Conservation (phyloP, 2,888 invertebrate genomes). For the Caenorhabditis macrosperma region DNA sequence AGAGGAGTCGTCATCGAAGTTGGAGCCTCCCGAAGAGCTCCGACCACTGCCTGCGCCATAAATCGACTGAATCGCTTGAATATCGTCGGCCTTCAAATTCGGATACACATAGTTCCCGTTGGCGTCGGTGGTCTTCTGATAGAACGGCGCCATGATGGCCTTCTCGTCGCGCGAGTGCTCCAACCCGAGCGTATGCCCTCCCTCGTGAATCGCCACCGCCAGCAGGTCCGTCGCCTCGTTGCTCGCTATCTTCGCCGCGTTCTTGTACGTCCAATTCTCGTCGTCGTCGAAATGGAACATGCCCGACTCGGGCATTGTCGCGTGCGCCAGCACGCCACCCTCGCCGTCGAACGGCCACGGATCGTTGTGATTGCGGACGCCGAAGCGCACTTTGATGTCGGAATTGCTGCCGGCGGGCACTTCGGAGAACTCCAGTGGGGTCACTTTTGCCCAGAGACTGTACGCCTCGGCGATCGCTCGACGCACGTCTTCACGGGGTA, state of each 20-base stretch:
- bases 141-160: slow-evolving; percentile 80
- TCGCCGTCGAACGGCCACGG: slow-evolving; percentile 79
- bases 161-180: slow-evolving; percentile 73
- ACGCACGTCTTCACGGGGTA: slow-evolving; percentile 73
- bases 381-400: slow-evolving; percentile 77
- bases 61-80: slow-evolving; percentile 77
- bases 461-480: slow-evolving; percentile 78
- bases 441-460: slow-evolving; percentile 73
- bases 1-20: not conserved
- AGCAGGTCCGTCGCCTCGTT: slow-evolving; percentile 74
- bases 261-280: slow-evolving; percentile 78
- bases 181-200: slow-evolving; percentile 72
- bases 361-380: slow-evolving; percentile 75
- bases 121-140: slow-evolving; percentile 74
- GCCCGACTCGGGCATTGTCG: slow-evolving; percentile 79
- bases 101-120: slow-evolving; percentile 76
- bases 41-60: slow-evolving; percentile 72
- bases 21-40: slow-evolving; percentile 37
- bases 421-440: slow-evolving; percentile 74
- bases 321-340: slow-evolving; percentile 79
- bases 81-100: slow-evolving; percentile 73
- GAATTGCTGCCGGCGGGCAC: slow-evolving; percentile 66
- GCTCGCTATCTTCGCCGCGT: slow-evolving; percentile 73
- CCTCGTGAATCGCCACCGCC: slow-evolving; percentile 79
- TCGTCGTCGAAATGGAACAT: slow-evolving; percentile 79